Conservation (phyloP, 2,113 vertebrate species). For the Myrmecophaga tridactyla region DNA sequence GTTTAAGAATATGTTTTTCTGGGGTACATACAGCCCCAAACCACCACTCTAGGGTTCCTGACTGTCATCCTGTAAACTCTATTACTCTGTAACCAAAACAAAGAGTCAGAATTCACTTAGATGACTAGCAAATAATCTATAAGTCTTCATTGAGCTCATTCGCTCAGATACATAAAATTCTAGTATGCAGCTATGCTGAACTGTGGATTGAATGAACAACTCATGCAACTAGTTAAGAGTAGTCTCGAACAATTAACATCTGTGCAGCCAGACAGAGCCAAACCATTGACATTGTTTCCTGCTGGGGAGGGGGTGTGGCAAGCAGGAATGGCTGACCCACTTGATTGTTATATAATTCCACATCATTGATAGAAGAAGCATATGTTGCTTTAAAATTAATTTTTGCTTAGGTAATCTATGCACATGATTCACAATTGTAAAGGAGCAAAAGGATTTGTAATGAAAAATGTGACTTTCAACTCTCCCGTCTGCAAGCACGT, state of each 20-base stretch:
- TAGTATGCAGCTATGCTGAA: too few species aligned
- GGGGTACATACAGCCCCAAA: too few species aligned
- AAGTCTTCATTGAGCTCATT: not conserved
- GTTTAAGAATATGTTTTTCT: too few species aligned
- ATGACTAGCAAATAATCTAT: not conserved
- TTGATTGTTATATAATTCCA: not conserved
- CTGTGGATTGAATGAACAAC: conserved; percentile 59
- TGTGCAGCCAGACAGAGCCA: conserved; percentile 17
- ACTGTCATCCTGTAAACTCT: not conserved
- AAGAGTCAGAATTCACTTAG: not conserved
- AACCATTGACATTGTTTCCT: not conserved
- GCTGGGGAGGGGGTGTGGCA: not conserved
- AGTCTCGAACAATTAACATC: conserved; percentile 82
- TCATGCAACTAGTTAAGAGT: conserved; percentile 84
- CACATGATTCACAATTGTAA: not conserved
- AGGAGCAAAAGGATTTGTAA: not conserved
- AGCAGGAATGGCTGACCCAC: not conserved
- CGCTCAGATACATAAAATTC: too few species aligned
- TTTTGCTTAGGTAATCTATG: not conserved
- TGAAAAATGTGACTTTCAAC: not conserved
- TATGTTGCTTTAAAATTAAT: not conserved
- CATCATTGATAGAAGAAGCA: not conserved
- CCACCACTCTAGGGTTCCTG: not conserved
- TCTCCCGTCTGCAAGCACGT: not conserved
- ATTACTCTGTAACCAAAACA: not conserved